Percentiles rank a stretch among this genome's conserved stretches.
These are phyloP conservation scores for Catharus minimus DNA, from an alignment of 2,113 vertebrate species.

Conservation along the genomic window DNA sequence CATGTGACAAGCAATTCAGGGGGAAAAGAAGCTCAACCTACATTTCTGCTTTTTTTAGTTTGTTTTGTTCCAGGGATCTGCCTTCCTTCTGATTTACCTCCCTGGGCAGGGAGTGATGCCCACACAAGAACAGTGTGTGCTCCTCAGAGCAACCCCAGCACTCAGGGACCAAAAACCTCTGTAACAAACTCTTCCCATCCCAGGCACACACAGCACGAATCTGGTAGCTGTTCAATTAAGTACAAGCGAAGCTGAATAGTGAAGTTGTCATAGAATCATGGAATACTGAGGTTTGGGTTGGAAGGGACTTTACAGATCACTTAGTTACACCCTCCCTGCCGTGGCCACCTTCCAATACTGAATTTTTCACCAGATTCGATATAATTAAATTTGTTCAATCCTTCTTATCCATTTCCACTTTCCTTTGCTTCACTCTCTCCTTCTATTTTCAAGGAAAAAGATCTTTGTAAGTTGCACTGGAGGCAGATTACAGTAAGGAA, in stretches of 20 bases:
- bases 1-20: neutral
- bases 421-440: neutral
- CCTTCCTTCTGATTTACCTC: neutral
- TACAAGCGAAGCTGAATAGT: neutral
- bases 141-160: neutral
- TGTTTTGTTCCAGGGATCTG: neutral
- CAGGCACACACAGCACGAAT: neutral
- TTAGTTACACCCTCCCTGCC: neutral
- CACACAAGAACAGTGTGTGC: neutral
- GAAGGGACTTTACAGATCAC: neutral
- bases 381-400: neutral
- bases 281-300: neutral
- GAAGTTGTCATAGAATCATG: neutral
- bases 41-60: neutral
- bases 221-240: neutral
- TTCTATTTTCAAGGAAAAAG: neutral
- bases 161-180: neutral
- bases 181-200: neutral
- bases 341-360: neutral
- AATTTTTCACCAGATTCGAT: neutral
- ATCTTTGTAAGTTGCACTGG: neutral
- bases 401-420: neutral
- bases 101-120: neutral
- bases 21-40: neutral
- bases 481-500: neutral